These are phyloP conservation scores for Drosophila fuyamai DNA, from an alignment of 1,140 invertebrate genomes.

Conservation along the genomic window DNA sequence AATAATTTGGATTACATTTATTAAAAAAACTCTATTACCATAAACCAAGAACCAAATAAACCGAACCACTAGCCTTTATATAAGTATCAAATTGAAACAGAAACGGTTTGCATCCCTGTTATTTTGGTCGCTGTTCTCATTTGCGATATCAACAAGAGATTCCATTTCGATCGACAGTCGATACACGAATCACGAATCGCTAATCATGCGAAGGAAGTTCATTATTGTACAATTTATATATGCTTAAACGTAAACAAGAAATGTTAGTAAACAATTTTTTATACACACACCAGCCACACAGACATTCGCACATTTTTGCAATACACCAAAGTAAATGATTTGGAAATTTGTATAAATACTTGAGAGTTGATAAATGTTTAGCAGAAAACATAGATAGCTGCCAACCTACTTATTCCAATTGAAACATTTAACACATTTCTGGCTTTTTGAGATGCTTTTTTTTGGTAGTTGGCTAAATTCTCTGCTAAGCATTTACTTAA, in stretches of 20 bases:
- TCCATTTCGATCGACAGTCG: constrained; percentile 78
- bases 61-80: constrained; percentile 6
- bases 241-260: constrained; percentile 37
- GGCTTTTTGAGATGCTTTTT: not conserved
- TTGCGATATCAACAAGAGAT: constrained; percentile 84
- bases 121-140: constrained; percentile 72
- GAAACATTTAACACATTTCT: not conserved
- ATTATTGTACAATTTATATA: constrained; percentile 57
- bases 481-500: constrained; percentile 21
- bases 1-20: too few relatives aligned
- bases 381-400: constrained; percentile 10
- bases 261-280: constrained; percentile 66
- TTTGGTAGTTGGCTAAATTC: not conserved
- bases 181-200: constrained; percentile 44
- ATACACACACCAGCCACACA: constrained; percentile 46
- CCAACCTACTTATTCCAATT: not conserved
- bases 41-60: not conserved
- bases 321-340: constrained; percentile 63
- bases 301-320: constrained; percentile 68
- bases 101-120: constrained; percentile 28
- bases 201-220: constrained; percentile 40
- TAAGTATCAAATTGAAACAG: not conserved
- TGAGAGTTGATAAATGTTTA: constrained; percentile 17
- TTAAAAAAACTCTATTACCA: too few relatives aligned
- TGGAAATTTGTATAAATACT: constrained; percentile 56